Percentiles rank a stretch among this genome's conserved stretches.
Evolutionary conservation across 2,113 vertebrate species (phyloP).

Genomic region (Myotis yumanensis): DNA sequence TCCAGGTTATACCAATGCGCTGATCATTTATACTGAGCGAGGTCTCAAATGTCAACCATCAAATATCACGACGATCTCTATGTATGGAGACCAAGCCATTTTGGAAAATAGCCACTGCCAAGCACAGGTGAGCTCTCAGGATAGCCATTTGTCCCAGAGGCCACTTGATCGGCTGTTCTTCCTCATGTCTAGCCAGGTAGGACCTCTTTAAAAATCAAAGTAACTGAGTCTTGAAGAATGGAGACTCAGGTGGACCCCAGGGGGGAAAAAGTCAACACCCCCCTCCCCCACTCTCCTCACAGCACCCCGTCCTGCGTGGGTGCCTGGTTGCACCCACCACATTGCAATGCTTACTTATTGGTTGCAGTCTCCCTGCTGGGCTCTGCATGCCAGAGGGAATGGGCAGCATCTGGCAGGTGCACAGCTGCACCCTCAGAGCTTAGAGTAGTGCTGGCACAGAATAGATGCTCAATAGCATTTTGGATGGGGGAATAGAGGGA

Average conservation of each 20-base stretch:
- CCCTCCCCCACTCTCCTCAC: not conserved
- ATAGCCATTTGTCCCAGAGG: not conserved
- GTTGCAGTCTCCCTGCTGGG: not conserved
- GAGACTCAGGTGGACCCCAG: not conserved
- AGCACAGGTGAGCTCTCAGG: not conserved
- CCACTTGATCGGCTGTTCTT: not conserved
- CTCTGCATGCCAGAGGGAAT: not conserved
- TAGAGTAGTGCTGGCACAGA: too few species aligned
- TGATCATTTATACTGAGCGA: not conserved
- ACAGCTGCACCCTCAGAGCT: not conserved
- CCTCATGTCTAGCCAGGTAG: not conserved
- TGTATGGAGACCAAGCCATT: not conserved
- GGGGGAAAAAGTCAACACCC: not conserved
- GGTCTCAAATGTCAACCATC: not conserved
- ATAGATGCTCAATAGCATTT: too few species aligned
- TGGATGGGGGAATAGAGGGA: too few species aligned
- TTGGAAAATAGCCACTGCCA: not conserved
- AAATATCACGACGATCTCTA: not conserved
- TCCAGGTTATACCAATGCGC: not conserved
- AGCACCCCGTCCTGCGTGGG: not conserved
- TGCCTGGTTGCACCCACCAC: fast-evolving
- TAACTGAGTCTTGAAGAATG: not conserved
- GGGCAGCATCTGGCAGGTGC: not conserved
- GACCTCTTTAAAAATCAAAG: not conserved
- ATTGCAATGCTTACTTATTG: not conserved